Conservation (phyloP, 37 sponge, comb jelly and placozoan species). For the Halichondria panicea region DNA sequence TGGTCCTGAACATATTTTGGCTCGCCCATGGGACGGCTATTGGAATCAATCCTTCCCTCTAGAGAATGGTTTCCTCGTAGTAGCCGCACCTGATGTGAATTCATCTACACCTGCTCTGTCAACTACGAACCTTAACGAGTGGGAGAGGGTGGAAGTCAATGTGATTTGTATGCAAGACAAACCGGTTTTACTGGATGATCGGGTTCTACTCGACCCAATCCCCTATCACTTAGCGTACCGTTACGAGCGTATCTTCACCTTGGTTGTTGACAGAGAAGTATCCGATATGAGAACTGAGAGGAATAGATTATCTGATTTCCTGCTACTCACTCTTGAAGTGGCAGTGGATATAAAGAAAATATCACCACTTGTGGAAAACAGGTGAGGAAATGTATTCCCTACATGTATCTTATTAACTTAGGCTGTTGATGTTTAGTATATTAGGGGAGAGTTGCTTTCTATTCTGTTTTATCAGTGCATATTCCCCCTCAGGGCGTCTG, state of each 20-base stretch:
- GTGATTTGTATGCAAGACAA: conserved; percentile 32
- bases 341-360: conserved; percentile 33
- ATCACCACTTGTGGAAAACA: conserved; percentile 3
- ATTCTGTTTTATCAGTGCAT: conserved; percentile 4
- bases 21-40: conserved; percentile 79
- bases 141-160: not conserved
- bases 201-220: conserved; percentile 33
- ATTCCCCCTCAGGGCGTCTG: conserved; percentile 18
- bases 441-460: not conserved
- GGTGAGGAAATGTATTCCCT: conserved; percentile 20
- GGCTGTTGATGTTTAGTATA: not conserved
- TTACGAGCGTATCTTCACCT: conserved; percentile 66
- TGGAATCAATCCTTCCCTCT: conserved; percentile 8
- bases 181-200: conserved; percentile 12
- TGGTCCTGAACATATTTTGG: conserved; percentile 43
- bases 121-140: not conserved
- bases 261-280: conserved; percentile 16
- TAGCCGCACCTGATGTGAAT: not conserved
- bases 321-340: conserved; percentile 28
- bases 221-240: conserved; percentile 62
- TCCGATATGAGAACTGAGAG: not conserved
- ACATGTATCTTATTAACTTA: conserved; percentile 10
- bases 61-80: conserved; percentile 19
- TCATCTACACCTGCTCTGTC: not conserved
- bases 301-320: conserved; percentile 5